Evolutionary conservation across 1,140 invertebrate species (phyloP), one percentile per base, ranked within the genome.

Genomic region (Arctopsyche grandis): DNA sequence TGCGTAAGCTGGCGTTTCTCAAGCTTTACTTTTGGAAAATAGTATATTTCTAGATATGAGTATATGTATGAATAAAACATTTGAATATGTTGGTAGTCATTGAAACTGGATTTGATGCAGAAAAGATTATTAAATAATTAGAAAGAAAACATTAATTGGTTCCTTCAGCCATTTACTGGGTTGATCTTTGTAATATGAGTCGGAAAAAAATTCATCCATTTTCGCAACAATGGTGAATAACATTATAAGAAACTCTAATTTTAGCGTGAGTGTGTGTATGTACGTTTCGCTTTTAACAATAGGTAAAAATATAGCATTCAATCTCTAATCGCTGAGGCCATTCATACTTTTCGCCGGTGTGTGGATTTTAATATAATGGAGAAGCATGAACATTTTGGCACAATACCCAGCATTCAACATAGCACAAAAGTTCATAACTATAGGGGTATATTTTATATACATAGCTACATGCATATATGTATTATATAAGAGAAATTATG

Each of bases 201-300:
- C 4, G 16, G 21, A 60, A 60, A 19, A 19, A 60, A 60, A 19
- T 16, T 60, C 56, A 60, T 60, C 56, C 56, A 16, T 60, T 60
- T 60, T n/a, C 56, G 1, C 16, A 60, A 60, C 56, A 60, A 60
- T 60, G 56, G 56, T 21, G 56, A 60, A 60, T 60, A 19, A 60
- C 56, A 60, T 60, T 60, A 60, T 60, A 60, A 60, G 56, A 60
- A 60, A 52, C 16, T 19, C 56, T 7, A 19, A 19, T 9, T 19
- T 19, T n/a, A 9, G 9, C 7, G 29, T 38, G 29, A 38, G 29
- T 38, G 29, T 38, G 16, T 60, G 56, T 60, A 60, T 60, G 56
- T 60, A 60, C 19, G 56, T 60, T 60, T 60, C 56, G 56, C 21
- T 19, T 9, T 9, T 19, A 60, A 60, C 56, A 60, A 60, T 60